Conservation (phyloP, 2,113 vertebrate species). For the Poecile atricapillus region DNA sequence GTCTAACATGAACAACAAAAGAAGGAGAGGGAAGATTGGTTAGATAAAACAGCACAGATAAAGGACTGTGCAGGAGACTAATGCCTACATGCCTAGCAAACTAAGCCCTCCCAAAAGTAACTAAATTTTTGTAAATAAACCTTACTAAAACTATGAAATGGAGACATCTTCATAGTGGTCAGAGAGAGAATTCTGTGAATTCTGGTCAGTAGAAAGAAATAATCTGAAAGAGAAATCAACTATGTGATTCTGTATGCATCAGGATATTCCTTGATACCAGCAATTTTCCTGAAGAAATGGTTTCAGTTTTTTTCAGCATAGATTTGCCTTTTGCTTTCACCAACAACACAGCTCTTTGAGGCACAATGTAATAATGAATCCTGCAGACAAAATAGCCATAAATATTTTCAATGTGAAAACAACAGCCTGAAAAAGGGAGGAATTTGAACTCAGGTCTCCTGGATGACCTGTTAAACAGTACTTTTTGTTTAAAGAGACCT, state of each 20-base stretch:
- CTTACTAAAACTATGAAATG: background rate
- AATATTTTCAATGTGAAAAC: background rate
- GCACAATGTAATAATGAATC: background rate
- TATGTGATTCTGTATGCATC: background rate
- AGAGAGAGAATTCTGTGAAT: background rate
- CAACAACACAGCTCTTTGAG: background rate
- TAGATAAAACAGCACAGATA: background rate
- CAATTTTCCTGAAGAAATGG: background rate
- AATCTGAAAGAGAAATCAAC: background rate
- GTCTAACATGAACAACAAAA: background rate
- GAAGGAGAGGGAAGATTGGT: background rate
- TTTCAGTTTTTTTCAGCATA: background rate
- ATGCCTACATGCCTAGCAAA: background rate
- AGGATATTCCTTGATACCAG: background rate
- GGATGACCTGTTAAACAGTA: background rate
- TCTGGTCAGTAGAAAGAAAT: background rate
- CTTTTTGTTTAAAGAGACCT: background rate
- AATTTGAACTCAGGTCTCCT: background rate
- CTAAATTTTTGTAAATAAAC: background rate
- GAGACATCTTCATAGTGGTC: background rate
- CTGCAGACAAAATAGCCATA: background rate
- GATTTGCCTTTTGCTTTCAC: background rate
- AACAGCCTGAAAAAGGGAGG: background rate
- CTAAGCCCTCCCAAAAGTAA: background rate
- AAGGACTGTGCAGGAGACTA: background rate